Evolutionary conservation across 2,888 invertebrate species (phyloP), one percentile per base, ranked within the genome.

Genomic region (Drosophila cracens): DNA sequence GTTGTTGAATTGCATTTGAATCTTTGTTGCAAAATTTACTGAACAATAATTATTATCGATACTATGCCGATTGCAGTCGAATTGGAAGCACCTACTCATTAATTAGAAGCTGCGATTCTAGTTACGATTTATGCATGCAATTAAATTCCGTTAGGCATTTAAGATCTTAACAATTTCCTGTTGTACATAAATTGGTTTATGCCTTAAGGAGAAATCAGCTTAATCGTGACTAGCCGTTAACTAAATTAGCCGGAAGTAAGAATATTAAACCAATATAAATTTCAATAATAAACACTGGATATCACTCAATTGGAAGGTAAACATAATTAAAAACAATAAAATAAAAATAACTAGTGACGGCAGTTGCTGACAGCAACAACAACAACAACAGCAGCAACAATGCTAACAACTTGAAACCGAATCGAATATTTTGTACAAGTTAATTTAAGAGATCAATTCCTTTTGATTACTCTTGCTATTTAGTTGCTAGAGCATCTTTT

Each of bases 171-270:
- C 25, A 29, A 74, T 69, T 83, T 83, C 86, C 86, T 72, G 83
- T 70, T 80, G 53, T 56, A 79, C 51, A 72, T 71, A 49, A 34
- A 73, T 66, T 70, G 43, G 34, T 40, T 40, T 68, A 57, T 31
- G 46, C 43, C 49, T 63, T 61, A 16, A 73, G 46, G 58, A 74
- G 61, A 61, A 59, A 63, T 51, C 46, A 52, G 40, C 52, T 70
- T 58, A 53, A 49, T 71, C 84, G 82, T 84, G 82, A 76, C 79
- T 74, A 58, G 66, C 38, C 21, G 78, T 57, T 65, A 81, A 66
- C 70, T 79, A 81, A 83, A 81, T 83, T 83, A 83, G 83, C 86
- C 83, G 83, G 83, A 83, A 85, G 75, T 83, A 70, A 72, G 69
- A 79, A 79, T 82, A 68, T 58, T 58, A 13, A 76, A 31, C 27